phyloP scores from a whole-genome alignment of 2,113 vertebrate species.

The Neofelis nebulosa region DNA sequence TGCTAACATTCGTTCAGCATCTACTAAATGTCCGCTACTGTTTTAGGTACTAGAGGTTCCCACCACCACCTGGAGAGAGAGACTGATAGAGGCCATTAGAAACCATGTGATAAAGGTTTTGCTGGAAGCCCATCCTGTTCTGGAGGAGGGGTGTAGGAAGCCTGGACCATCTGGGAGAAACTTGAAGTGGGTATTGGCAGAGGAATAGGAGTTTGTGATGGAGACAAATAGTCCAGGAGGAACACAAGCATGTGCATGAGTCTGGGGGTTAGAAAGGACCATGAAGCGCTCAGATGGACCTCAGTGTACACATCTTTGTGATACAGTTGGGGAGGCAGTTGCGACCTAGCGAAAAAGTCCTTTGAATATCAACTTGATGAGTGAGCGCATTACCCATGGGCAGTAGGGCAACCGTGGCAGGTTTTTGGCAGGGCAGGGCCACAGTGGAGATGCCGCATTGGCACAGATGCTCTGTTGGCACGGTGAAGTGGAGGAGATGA shows the following conservation, averaged over 20 bases:
- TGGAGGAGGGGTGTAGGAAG: neutral
- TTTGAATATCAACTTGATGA: neutral
- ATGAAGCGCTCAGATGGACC: neutral
- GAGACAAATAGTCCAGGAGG: neutral
- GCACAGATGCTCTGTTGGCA: neutral
- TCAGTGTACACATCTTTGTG: accelerated
- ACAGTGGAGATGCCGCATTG: neutral
- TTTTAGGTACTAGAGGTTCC: neutral
- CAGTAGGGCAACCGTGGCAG: neutral
- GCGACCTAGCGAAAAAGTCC: neutral
- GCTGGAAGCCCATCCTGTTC: too few relatives aligned
- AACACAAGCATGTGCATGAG: neutral
- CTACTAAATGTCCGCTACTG: neutral
- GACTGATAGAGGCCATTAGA: neutral
- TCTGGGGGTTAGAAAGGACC: neutral
- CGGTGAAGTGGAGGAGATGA: neutral
- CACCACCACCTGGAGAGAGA: neutral
- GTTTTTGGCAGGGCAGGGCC: neutral
- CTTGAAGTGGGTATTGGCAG: neutral
- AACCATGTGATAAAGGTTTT: neutral
- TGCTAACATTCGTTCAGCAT: neutral
- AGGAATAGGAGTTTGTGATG: neutral
- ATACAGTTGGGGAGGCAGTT: neutral
- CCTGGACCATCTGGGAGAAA: neutral
- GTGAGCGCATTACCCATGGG: neutral